Conservation (phyloP, 2,888 invertebrate genomes). For the Athripsodes cinereus region DNA sequence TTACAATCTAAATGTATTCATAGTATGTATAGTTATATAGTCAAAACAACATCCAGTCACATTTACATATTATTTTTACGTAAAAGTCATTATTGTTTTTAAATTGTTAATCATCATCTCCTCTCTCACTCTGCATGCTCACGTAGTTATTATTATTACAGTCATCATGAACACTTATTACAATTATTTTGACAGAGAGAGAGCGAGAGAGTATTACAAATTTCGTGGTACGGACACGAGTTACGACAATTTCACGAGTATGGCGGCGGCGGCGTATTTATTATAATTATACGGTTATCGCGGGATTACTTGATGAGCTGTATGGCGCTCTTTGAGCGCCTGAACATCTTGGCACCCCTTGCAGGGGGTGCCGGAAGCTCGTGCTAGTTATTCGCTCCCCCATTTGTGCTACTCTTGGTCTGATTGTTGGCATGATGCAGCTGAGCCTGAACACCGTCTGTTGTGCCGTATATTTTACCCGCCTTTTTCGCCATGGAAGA, state of each 20-base stretch:
- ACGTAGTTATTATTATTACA: too few species aligned
- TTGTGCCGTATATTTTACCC: slow-evolving; percentile 95
- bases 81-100: too few species aligned
- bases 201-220: neutral
- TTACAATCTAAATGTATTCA: too few species aligned
- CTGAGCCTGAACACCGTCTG: slow-evolving; percentile 33
- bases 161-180: too few species aligned
- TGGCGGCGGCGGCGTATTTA: too few species aligned
- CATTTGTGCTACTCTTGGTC: slow-evolving; percentile 35
- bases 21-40: too few species aligned
- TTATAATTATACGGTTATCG: too few species aligned
- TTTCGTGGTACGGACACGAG: neutral
- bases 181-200: neutral
- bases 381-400: slow-evolving; percentile 48
- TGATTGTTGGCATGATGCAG: slow-evolving; percentile 12
- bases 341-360: slow-evolving; percentile 52
- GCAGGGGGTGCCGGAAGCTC: slow-evolving; percentile 45
- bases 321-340: slow-evolving; percentile 51
- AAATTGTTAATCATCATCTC: too few species aligned
- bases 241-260: neutral
- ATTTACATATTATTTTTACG: too few species aligned
- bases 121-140: too few species aligned
- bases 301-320: slow-evolving; percentile 49
- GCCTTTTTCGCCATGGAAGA: slow-evolving; percentile 98
- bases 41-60: too few species aligned